A percentile compares a stretch with the other conserved stretches of the same genome.
phyloP scores from a whole-genome alignment of 1,140 invertebrate genomes.

The Sycophila sp. region DNA sequence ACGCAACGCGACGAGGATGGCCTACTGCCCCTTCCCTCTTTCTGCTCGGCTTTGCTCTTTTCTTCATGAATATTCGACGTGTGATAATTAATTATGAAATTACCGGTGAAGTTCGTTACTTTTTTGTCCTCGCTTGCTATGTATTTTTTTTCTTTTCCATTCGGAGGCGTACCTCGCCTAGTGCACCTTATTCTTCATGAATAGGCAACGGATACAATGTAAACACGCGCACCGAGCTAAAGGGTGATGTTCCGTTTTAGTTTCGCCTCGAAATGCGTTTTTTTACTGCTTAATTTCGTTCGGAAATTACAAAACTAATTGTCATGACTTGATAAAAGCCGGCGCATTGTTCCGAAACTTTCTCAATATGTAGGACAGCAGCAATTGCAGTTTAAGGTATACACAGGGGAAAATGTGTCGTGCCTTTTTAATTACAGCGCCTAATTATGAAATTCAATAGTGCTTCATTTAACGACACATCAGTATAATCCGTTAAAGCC shows the following conservation, averaged over 20 bases:
- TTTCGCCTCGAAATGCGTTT: neutral
- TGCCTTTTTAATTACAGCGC: too few relatives aligned
- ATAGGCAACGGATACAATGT: neutral
- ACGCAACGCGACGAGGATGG: too few relatives aligned
- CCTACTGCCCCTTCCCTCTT: neutral
- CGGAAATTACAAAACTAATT: too few relatives aligned
- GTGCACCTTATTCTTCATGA: neutral
- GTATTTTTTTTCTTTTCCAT: neutral
- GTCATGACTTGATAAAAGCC: too few relatives aligned
- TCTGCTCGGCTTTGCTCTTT: neutral
- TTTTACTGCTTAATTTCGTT: too few relatives aligned
- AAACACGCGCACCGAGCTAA: neutral
- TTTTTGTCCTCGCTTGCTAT: neutral
- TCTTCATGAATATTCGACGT: slow-evolving; percentile 2
- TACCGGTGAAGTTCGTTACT: neutral
- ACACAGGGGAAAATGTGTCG: too few relatives aligned
- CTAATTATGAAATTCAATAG: too few relatives aligned
- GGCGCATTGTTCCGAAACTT: too few relatives aligned
- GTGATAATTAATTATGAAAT: slow-evolving; percentile 6
- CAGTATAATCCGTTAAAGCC: too few relatives aligned
- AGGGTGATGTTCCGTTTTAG: neutral
- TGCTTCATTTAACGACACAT: too few relatives aligned
- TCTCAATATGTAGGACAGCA: too few relatives aligned
- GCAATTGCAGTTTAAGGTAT: too few relatives aligned
- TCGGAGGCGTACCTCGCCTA: neutral